Evolutionary conservation across 2,113 vertebrate genomes (phyloP), one percentile per base, ranked within the genome.

Genomic region (Bostrychus sinensis): DNA sequence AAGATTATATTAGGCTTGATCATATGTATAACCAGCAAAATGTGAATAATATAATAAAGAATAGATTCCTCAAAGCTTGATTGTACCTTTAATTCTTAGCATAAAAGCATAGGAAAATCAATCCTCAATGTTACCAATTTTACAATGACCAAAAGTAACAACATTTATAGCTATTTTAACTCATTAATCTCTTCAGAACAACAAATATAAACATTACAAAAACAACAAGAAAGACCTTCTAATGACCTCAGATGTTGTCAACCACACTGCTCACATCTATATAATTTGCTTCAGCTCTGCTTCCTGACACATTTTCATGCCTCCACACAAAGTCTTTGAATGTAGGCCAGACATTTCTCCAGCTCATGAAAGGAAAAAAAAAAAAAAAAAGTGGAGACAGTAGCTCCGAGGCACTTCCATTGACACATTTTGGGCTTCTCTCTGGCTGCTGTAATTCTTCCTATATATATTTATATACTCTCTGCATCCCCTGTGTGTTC

Each of bases 271-370:
- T 72, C 17, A 55, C 56, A 70, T 66, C 61, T 16, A 25, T 42
- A 30, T 54, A 48, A 66, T 81, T 66, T 34, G 60, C 67, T 78
- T 66, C 41, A 71, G 51, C 55, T 57, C 70, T 72, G 42, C 64
- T 46, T 41, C 77, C 56, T 82, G 78, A 87, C 70, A 78, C 36
- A 75, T 84, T 83, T 82, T 56, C 37, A n/a, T 57, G 48, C 56
- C 62, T 67, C 48, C 46, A 66, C 43, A 64, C 46, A 66, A 75
- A 80, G 55, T 77, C 51, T 75, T n/a, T 73, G 62, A 81, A 86
- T 83, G 60, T 86, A 84, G 84, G 86, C 58, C 86, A 87, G 43
- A 62, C 69, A 38, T 32, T 70, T 73, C 54, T 73, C 32, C 51
- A 55, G 62, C 53, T 45, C 32, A 46, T 51, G n/a, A n/a, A n/a